These are phyloP conservation scores for Nephrotoma flavescens DNA, from an alignment of 2,888 invertebrate species.

Conservation along the genomic window DNA sequence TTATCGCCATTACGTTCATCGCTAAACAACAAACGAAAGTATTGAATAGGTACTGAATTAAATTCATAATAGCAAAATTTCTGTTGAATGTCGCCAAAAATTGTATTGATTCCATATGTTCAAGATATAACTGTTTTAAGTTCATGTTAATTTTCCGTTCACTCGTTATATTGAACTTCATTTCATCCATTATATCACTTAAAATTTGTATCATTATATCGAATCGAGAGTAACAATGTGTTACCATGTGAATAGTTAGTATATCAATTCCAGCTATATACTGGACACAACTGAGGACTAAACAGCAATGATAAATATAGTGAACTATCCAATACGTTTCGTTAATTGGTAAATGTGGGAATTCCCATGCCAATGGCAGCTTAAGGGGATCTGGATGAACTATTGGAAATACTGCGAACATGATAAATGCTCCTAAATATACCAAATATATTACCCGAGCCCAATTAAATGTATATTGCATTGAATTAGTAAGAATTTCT, in stretches of 20 bases:
- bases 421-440: neutral
- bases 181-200: neutral
- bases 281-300: neutral
- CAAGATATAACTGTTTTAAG: neutral
- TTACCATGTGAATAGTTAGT: neutral
- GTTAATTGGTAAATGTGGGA: neutral
- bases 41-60: neutral
- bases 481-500: neutral
- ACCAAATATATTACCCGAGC: neutral
- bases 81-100: neutral
- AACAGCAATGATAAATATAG: neutral
- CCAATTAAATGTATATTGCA: neutral
- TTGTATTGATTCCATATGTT: neutral
- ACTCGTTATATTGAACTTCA: neutral
- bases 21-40: neutral
- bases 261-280: neutral
- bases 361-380: neutral
- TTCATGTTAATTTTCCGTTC: neutral
- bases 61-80: neutral
- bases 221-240: neutral
- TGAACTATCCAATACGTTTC: neutral
- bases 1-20: neutral
- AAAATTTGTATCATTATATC: neutral
- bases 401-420: neutral
- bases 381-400: neutral